Percentiles rank a stretch among this genome's conserved stretches.
Evolutionary conservation across 2,888 invertebrate species (phyloP).

Genomic region (Oegoconia quadripuncta): DNA sequence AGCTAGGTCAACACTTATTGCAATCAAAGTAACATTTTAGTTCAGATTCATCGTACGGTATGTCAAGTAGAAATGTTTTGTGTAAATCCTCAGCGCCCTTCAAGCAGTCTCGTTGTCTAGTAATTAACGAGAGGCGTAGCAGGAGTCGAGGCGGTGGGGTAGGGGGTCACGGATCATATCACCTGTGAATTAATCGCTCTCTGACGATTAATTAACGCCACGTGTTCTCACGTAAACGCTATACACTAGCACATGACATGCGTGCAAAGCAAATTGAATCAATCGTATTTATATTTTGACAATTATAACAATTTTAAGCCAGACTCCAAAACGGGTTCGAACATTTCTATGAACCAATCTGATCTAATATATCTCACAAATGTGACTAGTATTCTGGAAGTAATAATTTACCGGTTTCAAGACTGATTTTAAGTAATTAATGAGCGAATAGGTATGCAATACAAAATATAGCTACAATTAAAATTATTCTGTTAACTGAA

Average conservation of each 20-base stretch:
- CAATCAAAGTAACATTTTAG: neutral
- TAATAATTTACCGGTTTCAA: too few relatives aligned
- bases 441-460: too few relatives aligned
- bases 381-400: too few relatives aligned
- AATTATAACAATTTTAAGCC: too few relatives aligned
- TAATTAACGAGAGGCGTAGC: conserved; percentile 49
- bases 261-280: too few relatives aligned
- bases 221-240: conserved; percentile 47
- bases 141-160: conserved; percentile 27
- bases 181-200: conserved; percentile 71
- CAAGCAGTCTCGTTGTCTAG: conserved; percentile 51
- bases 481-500: too few relatives aligned
- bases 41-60: conserved; percentile 12
- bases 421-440: too few relatives aligned
- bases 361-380: too few relatives aligned
- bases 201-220: conserved; percentile 72
- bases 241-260: conserved; percentile 35
- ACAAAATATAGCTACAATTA: too few relatives aligned
- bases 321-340: too few relatives aligned
- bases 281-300: too few relatives aligned
- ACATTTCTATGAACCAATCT: too few relatives aligned
- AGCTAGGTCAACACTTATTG: neutral
- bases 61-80: conserved; percentile 23
- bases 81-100: conserved; percentile 48
- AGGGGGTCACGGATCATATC: conserved; percentile 63